These are phyloP conservation scores for Nycticorax nycticorax DNA, from an alignment of 2,113 vertebrate species.

Conservation along the genomic window DNA sequence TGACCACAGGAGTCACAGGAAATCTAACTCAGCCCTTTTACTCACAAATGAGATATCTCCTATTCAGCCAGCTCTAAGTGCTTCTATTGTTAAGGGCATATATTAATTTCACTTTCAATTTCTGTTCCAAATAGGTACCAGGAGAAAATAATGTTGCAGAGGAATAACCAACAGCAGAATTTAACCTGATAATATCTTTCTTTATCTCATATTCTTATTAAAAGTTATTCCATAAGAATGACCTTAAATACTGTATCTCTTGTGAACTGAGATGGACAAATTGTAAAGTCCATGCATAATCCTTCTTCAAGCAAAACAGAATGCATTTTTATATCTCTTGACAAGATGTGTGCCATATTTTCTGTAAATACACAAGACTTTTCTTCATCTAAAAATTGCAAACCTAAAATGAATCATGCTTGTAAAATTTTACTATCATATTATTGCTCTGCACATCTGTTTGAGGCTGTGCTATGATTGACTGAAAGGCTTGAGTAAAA, in stretches of 20 bases:
- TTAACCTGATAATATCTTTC: background rate
- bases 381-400: conserved; percentile 37
- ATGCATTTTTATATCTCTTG: background rate
- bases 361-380: conserved; percentile 33
- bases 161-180: background rate
- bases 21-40: conserved; percentile 14
- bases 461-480: conserved; percentile 15
- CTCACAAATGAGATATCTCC: conserved; percentile 10
- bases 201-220: conserved; percentile 12
- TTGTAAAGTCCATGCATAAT: background rate
- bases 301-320: background rate
- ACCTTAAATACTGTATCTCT: background rate
- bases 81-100: background rate
- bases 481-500: conserved; percentile 44
- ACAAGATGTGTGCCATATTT: conserved; percentile 11
- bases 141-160: conserved; percentile 9
- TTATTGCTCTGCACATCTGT: conserved; percentile 49
- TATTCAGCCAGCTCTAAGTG: background rate
- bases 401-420: conserved; percentile 36
- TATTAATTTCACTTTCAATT: conserved; percentile 41
- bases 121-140: background rate
- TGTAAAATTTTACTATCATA: conserved; percentile 38
- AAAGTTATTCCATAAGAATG: background rate
- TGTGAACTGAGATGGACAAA: background rate
- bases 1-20: background rate